Percentiles rank a stretch among this genome's conserved stretches.
These are phyloP conservation scores for Embidobia sp. DNA, from an alignment of 2,888 invertebrate species.

Conservation along the genomic window DNA sequence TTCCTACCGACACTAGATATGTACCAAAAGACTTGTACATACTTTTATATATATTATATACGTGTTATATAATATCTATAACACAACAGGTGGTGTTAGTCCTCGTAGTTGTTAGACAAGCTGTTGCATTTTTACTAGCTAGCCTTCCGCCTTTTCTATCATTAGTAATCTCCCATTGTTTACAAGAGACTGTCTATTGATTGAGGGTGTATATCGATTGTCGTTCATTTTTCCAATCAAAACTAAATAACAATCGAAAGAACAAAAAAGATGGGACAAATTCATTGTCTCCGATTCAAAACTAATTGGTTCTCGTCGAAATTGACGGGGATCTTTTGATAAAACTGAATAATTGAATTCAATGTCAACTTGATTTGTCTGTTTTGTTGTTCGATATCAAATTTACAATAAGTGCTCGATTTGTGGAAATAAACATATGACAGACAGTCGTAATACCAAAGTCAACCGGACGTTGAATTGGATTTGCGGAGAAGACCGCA, in stretches of 20 bases:
- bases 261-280: too few relatives aligned
- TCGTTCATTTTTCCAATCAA: conserved; percentile 11
- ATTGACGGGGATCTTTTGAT: too few relatives aligned
- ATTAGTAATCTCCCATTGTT: conserved; percentile 77
- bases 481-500: conserved; percentile 70
- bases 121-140: conserved; percentile 80
- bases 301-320: too few relatives aligned
- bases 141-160: conserved; percentile 79
- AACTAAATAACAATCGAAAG: not conserved
- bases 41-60: conserved; percentile 51
- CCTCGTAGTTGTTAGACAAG: conserved; percentile 80
- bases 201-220: conserved; percentile 21
- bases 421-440: conserved; percentile 16
- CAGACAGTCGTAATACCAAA: conserved; percentile 57
- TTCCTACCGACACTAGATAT: conserved; percentile 64
- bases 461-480: conserved; percentile 69
- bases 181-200: conserved; percentile 69
- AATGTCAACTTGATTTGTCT: not conserved
- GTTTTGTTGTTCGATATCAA: conserved; percentile 5
- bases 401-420: conserved; percentile 4
- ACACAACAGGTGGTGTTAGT: conserved; percentile 79
- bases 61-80: conserved; percentile 61
- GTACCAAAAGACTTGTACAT: conserved; percentile 73
- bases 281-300: not conserved
- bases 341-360: not conserved